Conservation (phyloP, 2,113 vertebrate species). For the Heterotis niloticus region DNA sequence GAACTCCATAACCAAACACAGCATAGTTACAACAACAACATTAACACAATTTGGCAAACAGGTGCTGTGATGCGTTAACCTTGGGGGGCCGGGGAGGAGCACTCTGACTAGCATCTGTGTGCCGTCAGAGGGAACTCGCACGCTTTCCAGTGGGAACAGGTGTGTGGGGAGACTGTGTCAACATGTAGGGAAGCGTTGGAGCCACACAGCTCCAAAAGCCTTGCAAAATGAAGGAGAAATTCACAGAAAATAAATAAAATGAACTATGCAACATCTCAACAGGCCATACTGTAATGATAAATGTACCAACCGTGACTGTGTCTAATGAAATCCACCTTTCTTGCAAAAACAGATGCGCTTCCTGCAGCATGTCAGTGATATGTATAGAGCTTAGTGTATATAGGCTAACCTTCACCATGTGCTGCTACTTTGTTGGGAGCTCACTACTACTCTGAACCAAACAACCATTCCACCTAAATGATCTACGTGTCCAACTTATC, state of each 20-base stretch:
- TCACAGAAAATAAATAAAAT: background rate
- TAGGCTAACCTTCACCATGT: too few relatives aligned
- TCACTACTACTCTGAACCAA: background rate
- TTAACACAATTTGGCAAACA: constrained; percentile 28
- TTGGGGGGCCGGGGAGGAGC: background rate
- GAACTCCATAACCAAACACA: constrained; percentile 2
- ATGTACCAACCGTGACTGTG: too few relatives aligned
- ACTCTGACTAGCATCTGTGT: background rate
- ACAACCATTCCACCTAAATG: too few relatives aligned
- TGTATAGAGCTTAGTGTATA: background rate
- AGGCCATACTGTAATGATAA: too few relatives aligned
- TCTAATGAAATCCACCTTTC: too few relatives aligned
- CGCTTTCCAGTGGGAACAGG: background rate
- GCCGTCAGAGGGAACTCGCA: background rate
- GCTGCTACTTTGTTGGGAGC: background rate
- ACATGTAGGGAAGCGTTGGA: background rate
- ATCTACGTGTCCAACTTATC: background rate
- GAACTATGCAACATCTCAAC: too few relatives aligned
- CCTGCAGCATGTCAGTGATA: background rate
- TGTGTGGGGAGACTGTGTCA: background rate
- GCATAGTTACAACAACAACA: constrained; percentile 25
- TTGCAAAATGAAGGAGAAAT: background rate
- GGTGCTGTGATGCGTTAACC: constrained; percentile 28
- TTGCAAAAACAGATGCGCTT: background rate
- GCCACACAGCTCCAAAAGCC: background rate